Evolutionary conservation across 2,888 invertebrate genomes (phyloP).

Genomic region (Microctonus brassicae): DNA sequence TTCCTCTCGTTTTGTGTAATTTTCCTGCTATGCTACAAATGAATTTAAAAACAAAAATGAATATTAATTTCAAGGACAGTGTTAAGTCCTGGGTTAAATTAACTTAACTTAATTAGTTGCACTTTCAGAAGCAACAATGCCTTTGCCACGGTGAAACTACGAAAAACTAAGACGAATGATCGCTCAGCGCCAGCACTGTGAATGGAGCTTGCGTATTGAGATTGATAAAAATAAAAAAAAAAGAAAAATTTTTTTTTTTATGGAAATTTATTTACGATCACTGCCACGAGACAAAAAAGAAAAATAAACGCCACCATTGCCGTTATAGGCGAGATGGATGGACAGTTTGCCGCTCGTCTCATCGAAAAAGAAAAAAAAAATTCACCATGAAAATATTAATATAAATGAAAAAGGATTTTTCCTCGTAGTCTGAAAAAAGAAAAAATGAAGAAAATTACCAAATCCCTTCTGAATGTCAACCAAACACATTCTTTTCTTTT

Average conservation of each 20-base stretch:
- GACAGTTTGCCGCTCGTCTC: constrained; percentile 4
- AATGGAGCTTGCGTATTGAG: constrained; percentile 47
- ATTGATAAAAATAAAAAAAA: constrained; percentile 12
- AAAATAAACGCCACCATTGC: constrained; percentile 26
- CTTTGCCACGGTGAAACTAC: constrained; percentile 90
- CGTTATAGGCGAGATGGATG: constrained; percentile 18
- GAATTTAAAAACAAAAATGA: background rate
- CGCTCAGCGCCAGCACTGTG: constrained; percentile 81
- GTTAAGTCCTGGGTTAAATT: constrained; percentile 7
- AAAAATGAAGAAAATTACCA: background rate
- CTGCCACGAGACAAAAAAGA: constrained; percentile 14
- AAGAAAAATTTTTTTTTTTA: no score
- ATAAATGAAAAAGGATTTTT: constrained; percentile 17
- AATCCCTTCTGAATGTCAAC: constrained; percentile 19
- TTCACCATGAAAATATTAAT: background rate
- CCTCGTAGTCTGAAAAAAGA: constrained; percentile 7
- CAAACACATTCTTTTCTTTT: background rate
- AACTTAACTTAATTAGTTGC: constrained; percentile 27
- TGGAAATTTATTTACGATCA: background rate
- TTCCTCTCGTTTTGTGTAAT: background rate
- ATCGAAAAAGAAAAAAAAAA: no score
- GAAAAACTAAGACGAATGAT: constrained; percentile 89
- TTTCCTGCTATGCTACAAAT: background rate
- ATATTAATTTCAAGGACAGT: background rate
- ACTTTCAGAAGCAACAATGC: constrained; percentile 79